These are phyloP conservation scores for Microchrysa polita DNA, from an alignment of 2,888 invertebrate genomes.

Conservation along the genomic window DNA sequence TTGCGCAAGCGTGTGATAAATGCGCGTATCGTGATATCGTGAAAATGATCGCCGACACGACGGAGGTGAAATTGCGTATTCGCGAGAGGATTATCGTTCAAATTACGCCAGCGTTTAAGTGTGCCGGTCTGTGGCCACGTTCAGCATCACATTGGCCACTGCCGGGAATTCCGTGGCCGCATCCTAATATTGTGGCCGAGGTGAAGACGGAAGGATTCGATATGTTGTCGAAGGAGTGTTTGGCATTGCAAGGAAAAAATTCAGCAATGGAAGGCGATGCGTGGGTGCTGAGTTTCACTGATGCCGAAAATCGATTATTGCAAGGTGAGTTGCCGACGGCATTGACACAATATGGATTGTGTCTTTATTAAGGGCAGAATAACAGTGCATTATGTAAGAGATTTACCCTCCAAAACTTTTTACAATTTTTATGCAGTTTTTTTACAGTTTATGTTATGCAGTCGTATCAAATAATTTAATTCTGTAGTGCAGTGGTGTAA, in stretches of 20 bases:
- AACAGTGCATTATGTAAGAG: no score
- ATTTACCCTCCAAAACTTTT: no score
- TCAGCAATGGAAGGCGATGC: constrained; percentile 96
- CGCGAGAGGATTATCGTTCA: constrained; percentile 92
- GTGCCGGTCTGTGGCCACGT: constrained; percentile 93
- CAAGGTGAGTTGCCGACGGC: constrained; percentile 68
- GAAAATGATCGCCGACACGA: constrained; percentile 95
- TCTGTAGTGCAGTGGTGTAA: no score
- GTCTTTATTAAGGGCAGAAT: no score
- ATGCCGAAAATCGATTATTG: constrained; percentile 89
- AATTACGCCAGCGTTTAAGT: constrained; percentile 95
- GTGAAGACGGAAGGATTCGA: constrained; percentile 97
- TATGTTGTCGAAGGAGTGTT: constrained; percentile 87
- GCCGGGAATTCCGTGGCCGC: constrained; percentile 92
- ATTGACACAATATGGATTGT: no score
- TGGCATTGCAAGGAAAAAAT: constrained; percentile 85
- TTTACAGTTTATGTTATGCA: no score
- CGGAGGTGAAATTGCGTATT: constrained; percentile 90
- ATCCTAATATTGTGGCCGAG: constrained; percentile 89
- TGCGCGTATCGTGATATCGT: constrained; percentile 92
- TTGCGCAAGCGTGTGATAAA: constrained; percentile 92
- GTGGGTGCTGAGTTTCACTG: constrained; percentile 91
- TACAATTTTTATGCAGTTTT: no score
- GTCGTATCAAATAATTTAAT: no score
- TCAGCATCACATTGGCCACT: constrained; percentile 95